Conservation (phyloP, 53 echinoderm and acorn worm genomes). For the Patiria pectinifera region DNA sequence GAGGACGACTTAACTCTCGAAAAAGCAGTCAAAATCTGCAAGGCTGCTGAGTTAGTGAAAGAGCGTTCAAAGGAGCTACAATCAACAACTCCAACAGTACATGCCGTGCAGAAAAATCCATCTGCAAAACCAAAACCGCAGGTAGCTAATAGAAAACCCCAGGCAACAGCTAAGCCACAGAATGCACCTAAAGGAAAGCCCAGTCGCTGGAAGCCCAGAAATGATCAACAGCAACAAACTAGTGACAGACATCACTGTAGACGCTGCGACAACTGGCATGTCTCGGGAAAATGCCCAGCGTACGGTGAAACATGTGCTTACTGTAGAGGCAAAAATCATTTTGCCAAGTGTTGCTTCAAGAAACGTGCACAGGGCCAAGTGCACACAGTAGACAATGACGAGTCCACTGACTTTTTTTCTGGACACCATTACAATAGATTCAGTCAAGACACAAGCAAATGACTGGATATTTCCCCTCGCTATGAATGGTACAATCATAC, state of each 20-base stretch:
- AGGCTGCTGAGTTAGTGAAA: slow-evolving; percentile 59
- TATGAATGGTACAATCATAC: slow-evolving; percentile 20
- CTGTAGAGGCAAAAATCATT: slow-evolving; percentile 24
- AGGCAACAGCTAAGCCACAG: slow-evolving; percentile 22
- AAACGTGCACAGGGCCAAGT: slow-evolving; percentile 7
- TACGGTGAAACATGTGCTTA: slow-evolving; percentile 31
- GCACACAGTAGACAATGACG: slow-evolving; percentile 6
- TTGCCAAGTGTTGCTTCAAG: slow-evolving; percentile 39
- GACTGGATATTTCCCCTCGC: slow-evolving; percentile 28
- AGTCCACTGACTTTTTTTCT: neutral
- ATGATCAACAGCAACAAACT: slow-evolving; percentile 8
- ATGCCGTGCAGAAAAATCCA: slow-evolving; percentile 22
- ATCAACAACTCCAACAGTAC: slow-evolving; percentile 15
- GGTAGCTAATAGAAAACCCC: neutral
- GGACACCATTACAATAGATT: slow-evolving; percentile 12
- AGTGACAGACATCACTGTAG: slow-evolving; percentile 28
- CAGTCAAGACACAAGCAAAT: slow-evolving; percentile 19
- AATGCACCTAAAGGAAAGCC: slow-evolving; percentile 5
- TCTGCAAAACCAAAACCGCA: slow-evolving; percentile 18
- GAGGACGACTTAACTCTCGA: slow-evolving; percentile 34
- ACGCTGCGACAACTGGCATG: slow-evolving; percentile 34
- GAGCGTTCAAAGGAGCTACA: slow-evolving; percentile 36
- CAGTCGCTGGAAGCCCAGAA: neutral
- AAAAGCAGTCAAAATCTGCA: slow-evolving; percentile 53
- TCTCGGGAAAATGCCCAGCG: slow-evolving; percentile 33